Evolutionary conservation across 2,113 vertebrate species (phyloP).

Genomic region (Glareola pratincola): DNA sequence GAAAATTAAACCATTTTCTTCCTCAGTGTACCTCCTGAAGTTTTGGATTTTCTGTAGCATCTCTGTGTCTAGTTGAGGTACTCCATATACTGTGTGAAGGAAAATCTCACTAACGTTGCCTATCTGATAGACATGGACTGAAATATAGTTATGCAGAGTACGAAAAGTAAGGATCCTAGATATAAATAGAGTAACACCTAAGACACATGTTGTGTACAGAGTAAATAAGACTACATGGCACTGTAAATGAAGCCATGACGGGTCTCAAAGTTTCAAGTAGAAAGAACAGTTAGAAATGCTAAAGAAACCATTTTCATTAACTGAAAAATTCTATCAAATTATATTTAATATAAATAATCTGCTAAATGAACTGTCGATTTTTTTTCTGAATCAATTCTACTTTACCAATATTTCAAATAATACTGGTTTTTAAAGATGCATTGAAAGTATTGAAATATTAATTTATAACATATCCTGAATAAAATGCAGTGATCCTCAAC

Average conservation of each 20-base stretch:
- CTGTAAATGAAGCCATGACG: background rate
- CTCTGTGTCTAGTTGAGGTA: background rate
- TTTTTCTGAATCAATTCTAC: background rate
- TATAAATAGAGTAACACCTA: background rate
- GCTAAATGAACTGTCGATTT: background rate
- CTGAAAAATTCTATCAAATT: background rate
- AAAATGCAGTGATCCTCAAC: background rate
- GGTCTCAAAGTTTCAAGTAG: background rate
- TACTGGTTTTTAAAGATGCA: background rate
- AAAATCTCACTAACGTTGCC: background rate
- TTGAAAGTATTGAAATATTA: background rate
- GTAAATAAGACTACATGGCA: background rate
- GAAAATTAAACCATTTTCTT: background rate
- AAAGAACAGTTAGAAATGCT: background rate
- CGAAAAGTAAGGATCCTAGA: background rate
- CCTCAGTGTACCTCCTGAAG: background rate
- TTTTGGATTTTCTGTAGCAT: background rate
- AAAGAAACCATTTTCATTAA: background rate
- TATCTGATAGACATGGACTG: background rate
- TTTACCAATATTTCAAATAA: background rate
- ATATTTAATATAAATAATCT: background rate
- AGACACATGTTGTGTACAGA: rapidly evolving
- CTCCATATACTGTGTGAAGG: background rate
- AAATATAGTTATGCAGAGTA: background rate
- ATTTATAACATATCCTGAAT: background rate